Base-by-base conservation (phyloP, 2,113 vertebrate genomes). In the Nothobranchius kuhntae region DNA sequence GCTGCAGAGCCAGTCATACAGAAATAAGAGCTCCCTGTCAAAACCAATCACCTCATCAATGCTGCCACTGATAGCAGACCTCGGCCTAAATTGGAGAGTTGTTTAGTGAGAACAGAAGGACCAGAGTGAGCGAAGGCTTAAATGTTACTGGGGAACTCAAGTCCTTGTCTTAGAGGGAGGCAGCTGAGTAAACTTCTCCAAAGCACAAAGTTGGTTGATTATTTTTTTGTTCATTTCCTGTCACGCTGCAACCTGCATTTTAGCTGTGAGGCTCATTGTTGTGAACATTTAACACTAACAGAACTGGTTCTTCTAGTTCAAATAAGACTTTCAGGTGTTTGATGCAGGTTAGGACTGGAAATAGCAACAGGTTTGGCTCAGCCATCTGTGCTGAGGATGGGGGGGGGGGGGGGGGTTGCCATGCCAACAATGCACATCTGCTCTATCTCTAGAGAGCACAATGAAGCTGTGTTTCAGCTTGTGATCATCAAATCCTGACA, bases 371-470 rank as follows among this genome's bases (percentile, higher is more conserved):
- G 13, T 66, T 63, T 63, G 60, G 47, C 57, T 44, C 58, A 65
- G 54, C 50, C 50, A 24, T 17, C 4, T 45, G 51, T 46, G 47
- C 58, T 61, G 6, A 10, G 26, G 63, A 75, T 73, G 53, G 44
- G 13, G 21, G 21, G 21, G 44, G 13, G 21, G 21, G 21, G 1
- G 21, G 21, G 36, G 68, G 88, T 91, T 90, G 84, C 86, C 38
- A 86, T 89, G 88, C 72, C 86, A 87, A 89, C 86, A 1, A 74
- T 61, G 44, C 65, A 61, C 81, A 84, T 78, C 76, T 74, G 81
- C 70, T 76, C 64, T 57, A 58, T 60, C 63, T 75, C 52, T 66
- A 55, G 57, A 53, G 54, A 78, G 65, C 67, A 81, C 78, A 87
- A 77, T 82, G 78, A 73, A 36, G 74, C 74, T 73, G 70, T 74